A percentile compares a stretch with the other conserved stretches of the same genome.
Conservation (phyloP, 2,888 invertebrate genomes). For the Drosophila testacea region DNA sequence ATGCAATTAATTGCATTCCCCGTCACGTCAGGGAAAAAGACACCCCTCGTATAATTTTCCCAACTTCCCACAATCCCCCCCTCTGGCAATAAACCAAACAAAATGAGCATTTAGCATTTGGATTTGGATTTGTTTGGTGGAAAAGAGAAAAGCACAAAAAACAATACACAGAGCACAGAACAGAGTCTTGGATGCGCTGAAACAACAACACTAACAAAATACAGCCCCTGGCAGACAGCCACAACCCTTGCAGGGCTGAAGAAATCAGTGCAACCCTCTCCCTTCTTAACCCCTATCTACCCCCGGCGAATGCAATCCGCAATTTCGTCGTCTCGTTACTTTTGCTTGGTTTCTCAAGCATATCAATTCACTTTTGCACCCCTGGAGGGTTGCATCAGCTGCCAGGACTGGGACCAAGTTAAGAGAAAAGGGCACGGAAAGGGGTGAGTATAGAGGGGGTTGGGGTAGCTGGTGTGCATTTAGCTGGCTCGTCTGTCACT, state of each 20-base stretch:
- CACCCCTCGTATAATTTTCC: conserved; percentile 27
- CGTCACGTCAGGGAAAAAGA: conserved; percentile 8
- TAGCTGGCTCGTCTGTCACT: conserved; percentile 27
- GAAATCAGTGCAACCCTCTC: conserved; percentile 53
- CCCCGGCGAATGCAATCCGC: conserved; percentile 61
- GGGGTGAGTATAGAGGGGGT: background rate
- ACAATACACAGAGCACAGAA: conserved; percentile 19
- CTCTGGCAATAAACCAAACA: conserved; percentile 55
- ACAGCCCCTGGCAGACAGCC: conserved; percentile 46
- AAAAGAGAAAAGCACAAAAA: conserved; percentile 54
- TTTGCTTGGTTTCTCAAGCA: conserved; percentile 80
- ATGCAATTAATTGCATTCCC: conserved; percentile 57
- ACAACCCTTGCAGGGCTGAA: conserved; percentile 52
- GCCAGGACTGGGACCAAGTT: conserved; percentile 1
- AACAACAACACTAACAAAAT: conserved; percentile 7
- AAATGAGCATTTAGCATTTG: conserved; percentile 78
- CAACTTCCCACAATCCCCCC: conserved; percentile 1
- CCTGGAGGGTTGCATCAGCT: conserved; percentile 45
- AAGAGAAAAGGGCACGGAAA: no score
- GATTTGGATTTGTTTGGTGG: conserved; percentile 48
- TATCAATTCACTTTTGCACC: conserved; percentile 78
- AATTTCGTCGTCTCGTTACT: conserved; percentile 70
- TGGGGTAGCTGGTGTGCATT: conserved; percentile 34
- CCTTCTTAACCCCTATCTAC: conserved; percentile 8
- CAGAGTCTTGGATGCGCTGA: conserved; percentile 12